Evolutionary conservation across 1,140 invertebrate genomes (phyloP).

Genomic region (Hylaeus anthracinus): DNA sequence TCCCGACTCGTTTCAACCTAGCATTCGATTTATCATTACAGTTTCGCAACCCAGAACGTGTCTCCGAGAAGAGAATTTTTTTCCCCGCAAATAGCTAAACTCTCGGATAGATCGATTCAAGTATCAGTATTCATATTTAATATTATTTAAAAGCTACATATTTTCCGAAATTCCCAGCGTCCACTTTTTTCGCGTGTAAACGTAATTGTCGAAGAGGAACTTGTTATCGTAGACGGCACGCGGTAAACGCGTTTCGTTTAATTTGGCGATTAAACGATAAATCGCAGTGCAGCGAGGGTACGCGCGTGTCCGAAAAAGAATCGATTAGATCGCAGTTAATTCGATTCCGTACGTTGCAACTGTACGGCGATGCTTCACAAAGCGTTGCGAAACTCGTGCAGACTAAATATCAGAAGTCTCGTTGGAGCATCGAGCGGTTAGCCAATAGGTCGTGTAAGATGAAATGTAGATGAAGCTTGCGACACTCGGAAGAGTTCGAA

Average conservation of each 20-base stretch:
- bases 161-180: too few relatives aligned
- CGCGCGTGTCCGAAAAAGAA: slow-evolving; percentile 10
- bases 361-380: neutral
- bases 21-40: slow-evolving; percentile 3
- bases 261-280: neutral
- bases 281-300: neutral
- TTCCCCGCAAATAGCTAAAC: too few relatives aligned
- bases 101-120: too few relatives aligned
- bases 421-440: slow-evolving; percentile 27
- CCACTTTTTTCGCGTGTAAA: too few relatives aligned
- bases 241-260: neutral
- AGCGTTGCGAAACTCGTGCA: slow-evolving; percentile 31
- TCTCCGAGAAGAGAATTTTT: neutral
- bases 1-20: neutral
- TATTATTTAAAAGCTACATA: too few relatives aligned
- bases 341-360: slow-evolving; percentile 4
- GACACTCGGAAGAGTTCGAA: slow-evolving; percentile 27
- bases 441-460: slow-evolving; percentile 50
- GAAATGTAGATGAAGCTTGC: slow-evolving; percentile 54
- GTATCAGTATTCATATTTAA: too few relatives aligned
- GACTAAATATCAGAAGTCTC: slow-evolving; percentile 16
- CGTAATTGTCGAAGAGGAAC: neutral
- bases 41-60: neutral
- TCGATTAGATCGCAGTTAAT: slow-evolving; percentile 14
- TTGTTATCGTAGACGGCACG: neutral